Percentiles rank a stretch among this genome's conserved stretches.
Conservation (phyloP, 1,140 invertebrate species). For the Octopus bimaculoides region DNA sequence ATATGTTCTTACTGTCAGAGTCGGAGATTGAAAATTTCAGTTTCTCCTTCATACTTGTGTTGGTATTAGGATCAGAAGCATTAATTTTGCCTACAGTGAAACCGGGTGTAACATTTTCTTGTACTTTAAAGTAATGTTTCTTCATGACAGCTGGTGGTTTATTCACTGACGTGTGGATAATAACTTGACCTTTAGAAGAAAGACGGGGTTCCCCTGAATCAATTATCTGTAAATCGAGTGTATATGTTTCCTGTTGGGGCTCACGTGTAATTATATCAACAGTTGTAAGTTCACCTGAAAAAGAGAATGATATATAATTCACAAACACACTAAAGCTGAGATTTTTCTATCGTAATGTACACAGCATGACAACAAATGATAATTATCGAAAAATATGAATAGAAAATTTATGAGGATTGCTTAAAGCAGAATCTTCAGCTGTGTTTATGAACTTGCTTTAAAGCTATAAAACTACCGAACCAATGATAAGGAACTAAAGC, state of each 20-base stretch:
- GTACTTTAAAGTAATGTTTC: not conserved
- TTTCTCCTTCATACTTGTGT: not conserved
- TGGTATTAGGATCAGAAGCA: not conserved
- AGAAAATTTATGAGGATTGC: too few relatives aligned
- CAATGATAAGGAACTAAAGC: too few relatives aligned
- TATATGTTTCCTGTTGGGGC: not conserved
- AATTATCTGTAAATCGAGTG: not conserved
- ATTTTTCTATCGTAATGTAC: too few relatives aligned
- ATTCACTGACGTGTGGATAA: not conserved
- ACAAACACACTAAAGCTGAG: too few relatives aligned
- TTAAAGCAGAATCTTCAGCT: too few relatives aligned
- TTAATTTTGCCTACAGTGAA: not conserved
- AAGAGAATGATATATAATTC: not conserved
- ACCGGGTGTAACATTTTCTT: not conserved
- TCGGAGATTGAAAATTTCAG: not conserved
- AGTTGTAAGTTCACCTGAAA: not conserved
- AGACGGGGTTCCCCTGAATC: slow-evolving; percentile 1
- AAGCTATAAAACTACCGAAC: too few relatives aligned
- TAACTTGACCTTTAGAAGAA: not conserved
- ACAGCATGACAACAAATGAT: too few relatives aligned
- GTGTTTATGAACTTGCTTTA: too few relatives aligned
- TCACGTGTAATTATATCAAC: not conserved
- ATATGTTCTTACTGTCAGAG: not conserved
- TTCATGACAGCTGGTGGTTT: not conserved
- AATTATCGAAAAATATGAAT: too few relatives aligned